phyloP scores from a whole-genome alignment of 2,888 invertebrate species.

The Eubasilissa splendida region DNA sequence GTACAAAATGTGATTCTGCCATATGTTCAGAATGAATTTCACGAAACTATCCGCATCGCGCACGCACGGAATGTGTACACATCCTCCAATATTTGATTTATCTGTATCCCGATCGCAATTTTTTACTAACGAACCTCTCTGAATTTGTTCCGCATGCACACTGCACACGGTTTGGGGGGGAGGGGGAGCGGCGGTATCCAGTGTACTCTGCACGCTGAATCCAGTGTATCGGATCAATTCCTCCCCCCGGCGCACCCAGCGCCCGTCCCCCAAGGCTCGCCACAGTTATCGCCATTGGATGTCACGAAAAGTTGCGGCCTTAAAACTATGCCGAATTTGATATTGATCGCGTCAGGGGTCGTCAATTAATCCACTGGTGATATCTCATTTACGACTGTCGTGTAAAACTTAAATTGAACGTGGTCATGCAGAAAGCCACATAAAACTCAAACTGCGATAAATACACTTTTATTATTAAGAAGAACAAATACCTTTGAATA shows the following conservation, averaged over 20 bases:
- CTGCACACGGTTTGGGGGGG: conserved; percentile 38
- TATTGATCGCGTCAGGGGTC: conserved; percentile 46
- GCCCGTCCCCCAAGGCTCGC: conserved; percentile 51
- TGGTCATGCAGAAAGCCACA: too few species aligned
- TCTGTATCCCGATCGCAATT: conserved; percentile 33
- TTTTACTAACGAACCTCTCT: conserved; percentile 50
- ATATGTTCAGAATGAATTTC: not conserved
- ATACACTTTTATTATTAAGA: too few species aligned
- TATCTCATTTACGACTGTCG: too few species aligned
- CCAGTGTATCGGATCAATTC: conserved; percentile 59
- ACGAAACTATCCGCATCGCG: not conserved
- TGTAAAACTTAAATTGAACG: too few species aligned
- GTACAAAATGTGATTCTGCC: too few species aligned
- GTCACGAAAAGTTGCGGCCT: conserved; percentile 56
- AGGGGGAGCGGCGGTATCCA: conserved; percentile 20
- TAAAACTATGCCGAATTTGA: conserved; percentile 48
- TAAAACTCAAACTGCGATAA: too few species aligned
- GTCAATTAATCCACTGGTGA: not conserved
- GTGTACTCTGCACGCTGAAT: conserved; percentile 38
- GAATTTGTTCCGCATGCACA: conserved; percentile 46
- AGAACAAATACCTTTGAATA: too few species aligned
- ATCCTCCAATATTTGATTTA: conserved; percentile 29
- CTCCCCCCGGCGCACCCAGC: conserved; percentile 56
- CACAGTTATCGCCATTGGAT: conserved; percentile 55
- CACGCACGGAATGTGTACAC: conserved; percentile 15